Conservation (phyloP, 37 sponge, comb jelly and placozoan species). For the Aphrocallistes beatrix region DNA sequence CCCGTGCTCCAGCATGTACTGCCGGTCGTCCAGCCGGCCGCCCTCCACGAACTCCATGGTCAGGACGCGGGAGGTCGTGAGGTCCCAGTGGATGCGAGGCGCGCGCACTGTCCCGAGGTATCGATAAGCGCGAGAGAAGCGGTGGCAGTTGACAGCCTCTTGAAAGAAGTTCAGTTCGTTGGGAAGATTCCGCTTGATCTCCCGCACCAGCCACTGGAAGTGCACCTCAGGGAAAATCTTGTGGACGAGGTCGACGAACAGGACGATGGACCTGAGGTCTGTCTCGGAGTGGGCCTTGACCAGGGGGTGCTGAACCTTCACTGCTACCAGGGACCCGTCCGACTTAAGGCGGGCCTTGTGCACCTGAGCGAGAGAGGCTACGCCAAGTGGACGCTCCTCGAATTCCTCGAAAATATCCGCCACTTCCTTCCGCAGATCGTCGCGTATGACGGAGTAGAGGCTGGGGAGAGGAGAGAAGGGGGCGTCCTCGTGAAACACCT, state of each 20-base stretch:
- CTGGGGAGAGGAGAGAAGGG: constrained; percentile 44
- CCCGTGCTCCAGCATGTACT: constrained; percentile 41
- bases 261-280: constrained; percentile 65
- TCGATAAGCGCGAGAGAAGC: constrained; percentile 46
- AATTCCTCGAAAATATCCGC: constrained; percentile 57
- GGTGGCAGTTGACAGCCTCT: constrained; percentile 76
- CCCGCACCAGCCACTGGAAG: constrained; percentile 73
- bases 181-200: constrained; percentile 65
- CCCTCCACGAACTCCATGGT: constrained; percentile 84
- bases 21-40: constrained; percentile 55
- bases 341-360: constrained; percentile 51
- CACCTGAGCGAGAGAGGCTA: constrained; percentile 75
- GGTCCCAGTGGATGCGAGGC: constrained; percentile 66
- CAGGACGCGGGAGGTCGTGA: constrained; percentile 63
- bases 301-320: constrained; percentile 80
- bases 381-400: constrained; percentile 55
- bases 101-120: constrained; percentile 37
- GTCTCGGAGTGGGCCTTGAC: constrained; percentile 62
- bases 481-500: constrained; percentile 73
- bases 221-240: constrained; percentile 65
- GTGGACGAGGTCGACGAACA: constrained; percentile 53
- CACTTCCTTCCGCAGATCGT: constrained; percentile 47
- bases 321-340: constrained; percentile 57
- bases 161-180: constrained; percentile 65
- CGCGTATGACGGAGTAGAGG: constrained; percentile 46